These are phyloP conservation scores for Crotalus helleri DNA, from an alignment of 2,113 vertebrate species.

Conservation along the genomic window DNA sequence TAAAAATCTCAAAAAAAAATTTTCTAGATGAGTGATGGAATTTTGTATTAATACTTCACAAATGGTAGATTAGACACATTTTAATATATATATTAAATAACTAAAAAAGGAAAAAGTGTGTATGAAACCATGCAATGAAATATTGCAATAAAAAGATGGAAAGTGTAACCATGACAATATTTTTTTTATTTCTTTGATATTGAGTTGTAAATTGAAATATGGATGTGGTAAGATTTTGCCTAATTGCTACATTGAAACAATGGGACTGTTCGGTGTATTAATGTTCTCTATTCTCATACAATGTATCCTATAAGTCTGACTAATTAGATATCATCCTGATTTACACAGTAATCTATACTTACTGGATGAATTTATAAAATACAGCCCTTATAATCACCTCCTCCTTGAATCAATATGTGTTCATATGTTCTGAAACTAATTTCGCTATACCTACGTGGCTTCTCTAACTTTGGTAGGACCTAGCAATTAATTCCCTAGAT, in stretches of 20 bases:
- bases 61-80: too few relatives aligned
- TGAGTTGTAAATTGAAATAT: conserved; percentile 23
- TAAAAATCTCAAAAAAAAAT: too few relatives aligned
- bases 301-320: background rate
- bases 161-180: conserved; percentile 23
- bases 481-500: background rate
- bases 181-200: conserved; percentile 20
- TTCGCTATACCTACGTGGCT: background rate
- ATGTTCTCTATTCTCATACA: background rate
- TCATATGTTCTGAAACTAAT: background rate
- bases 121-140: conserved; percentile 24
- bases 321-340: background rate
- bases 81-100: conserved; percentile 29
- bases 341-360: background rate
- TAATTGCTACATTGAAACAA: background rate
- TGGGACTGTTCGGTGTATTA: background rate
- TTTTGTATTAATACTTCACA: too few relatives aligned
- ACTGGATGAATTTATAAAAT: background rate
- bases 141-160: conserved; percentile 34
- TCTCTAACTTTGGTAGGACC: background rate
- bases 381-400: background rate
- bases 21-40: too few relatives aligned
- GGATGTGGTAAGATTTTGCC: conserved; percentile 20
- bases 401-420: background rate
- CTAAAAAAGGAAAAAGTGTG: conserved; percentile 31